Conservation (phyloP, 2,113 vertebrate species). For the Campylomormyrus tamandua region DNA sequence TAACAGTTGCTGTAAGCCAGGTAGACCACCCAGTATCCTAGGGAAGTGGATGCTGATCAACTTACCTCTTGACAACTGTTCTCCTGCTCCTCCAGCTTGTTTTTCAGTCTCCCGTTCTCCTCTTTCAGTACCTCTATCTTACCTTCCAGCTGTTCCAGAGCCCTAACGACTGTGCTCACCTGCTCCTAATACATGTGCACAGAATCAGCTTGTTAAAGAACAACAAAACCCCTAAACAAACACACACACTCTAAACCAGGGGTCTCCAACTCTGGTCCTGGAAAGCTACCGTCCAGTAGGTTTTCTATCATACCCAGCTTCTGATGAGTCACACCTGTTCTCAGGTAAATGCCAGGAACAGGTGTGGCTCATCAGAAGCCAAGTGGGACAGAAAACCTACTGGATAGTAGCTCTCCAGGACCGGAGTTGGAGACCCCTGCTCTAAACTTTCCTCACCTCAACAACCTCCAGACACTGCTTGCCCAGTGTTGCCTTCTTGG, state of each 20-base stretch:
- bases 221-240: not conserved
- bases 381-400: no score
- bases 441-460: conserved; percentile 38
- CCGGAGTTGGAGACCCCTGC: no score
- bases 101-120: conserved; percentile 36
- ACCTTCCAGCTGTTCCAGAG: conserved; percentile 48
- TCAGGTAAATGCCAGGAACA: no score
- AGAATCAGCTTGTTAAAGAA: not conserved
- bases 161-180: conserved; percentile 32
- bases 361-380: no score
- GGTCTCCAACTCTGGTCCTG: no score
- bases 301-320: no score
- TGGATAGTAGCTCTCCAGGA: no score
- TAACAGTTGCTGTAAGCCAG: no score
- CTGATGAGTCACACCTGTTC: no score
- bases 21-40: not conserved
- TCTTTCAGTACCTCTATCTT: conserved; percentile 35
- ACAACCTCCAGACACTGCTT: conserved; percentile 38
- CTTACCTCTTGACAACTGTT: conserved; percentile 50
- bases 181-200: conserved; percentile 37
- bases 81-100: conserved; percentile 49
- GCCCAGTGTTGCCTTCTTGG: conserved; percentile 36
- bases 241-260: not conserved
- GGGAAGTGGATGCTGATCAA: not conserved
- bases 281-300: no score